Evolutionary conservation across 2,797 vertebrate genomes (phyloP), one percentile per base, ranked within the genome.

Genomic region (Apogon talboti): DNA sequence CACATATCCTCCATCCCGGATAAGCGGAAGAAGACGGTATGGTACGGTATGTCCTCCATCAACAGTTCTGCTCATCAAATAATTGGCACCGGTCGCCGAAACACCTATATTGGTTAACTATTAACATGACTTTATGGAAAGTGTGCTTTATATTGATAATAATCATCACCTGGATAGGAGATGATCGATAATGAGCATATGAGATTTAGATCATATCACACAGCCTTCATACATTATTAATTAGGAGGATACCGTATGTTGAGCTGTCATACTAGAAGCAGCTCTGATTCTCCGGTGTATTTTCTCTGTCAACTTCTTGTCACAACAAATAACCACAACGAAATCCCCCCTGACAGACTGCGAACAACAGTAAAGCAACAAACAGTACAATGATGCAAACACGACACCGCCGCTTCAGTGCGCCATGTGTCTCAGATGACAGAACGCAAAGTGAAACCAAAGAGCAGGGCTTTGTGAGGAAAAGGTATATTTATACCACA

Each of bases 301-400:
- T 9, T 60, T 56, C 28, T 49, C 53, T 49, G 56, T 42, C 61
- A 50, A 21, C 11, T 5, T 8, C 28, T 16, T 33, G 15, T 59
- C 57, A 63, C 12, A 48, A 44, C 56, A 52, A 56, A 38, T 55
- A 57, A 63, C 28, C 54, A 24, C 38, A 44, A 11, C 19, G 37
- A 38, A 55, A 52, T 63, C 42, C 42, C 18, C 19, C 38, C 45
- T 47, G 56, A 66, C 46, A 45, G 47, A 49, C 41, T 38, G 43
- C 49, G 45, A 33, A 65, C 41, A 58, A 48, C 58, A 49, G 38
- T 48, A 55, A 55, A 35, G 41, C 35, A 35, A 28, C 43, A 48
- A 44, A 44, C 59, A 60, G 14, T 45, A 40, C 0, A 7, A 58
- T 28, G 24, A 33, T 40, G 18, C 28, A 15, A 44, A 21, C 19